These are phyloP conservation scores for Apoda limacodes DNA, from an alignment of 2,888 invertebrate genomes.

Conservation along the genomic window DNA sequence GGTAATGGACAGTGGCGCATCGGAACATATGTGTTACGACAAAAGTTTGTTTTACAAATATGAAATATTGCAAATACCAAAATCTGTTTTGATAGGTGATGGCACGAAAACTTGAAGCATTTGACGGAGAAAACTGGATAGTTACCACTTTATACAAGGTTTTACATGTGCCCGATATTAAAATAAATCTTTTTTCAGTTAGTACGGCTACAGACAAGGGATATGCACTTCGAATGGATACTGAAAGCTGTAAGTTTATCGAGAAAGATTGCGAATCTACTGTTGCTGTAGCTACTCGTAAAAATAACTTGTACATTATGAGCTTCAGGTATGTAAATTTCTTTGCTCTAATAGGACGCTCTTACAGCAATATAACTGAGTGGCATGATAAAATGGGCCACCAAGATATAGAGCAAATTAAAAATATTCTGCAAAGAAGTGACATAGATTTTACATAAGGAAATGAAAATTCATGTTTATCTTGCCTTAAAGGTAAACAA, in stretches of 20 bases:
- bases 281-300: no score
- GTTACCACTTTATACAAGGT: neutral
- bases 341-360: no score
- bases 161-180: neutral
- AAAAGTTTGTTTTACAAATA: neutral
- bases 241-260: no score
- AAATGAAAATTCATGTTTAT: constrained; percentile 5
- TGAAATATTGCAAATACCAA: neutral
- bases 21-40: constrained; percentile 10
- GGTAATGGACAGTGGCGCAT: constrained; percentile 11
- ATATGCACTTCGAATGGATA: no score
- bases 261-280: no score
- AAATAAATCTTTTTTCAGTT: neutral
- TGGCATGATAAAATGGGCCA: constrained; percentile 1
- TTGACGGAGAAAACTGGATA: neutral
- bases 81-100: neutral
- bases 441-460: constrained; percentile 1
- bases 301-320: no score
- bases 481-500: constrained; percentile 16
- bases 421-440: constrained; percentile 1
- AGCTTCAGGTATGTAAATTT: no score
- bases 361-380: no score
- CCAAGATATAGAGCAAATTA: constrained; percentile 7
- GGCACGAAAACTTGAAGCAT: neutral
- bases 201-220: neutral